Conservation (phyloP, 2,113 vertebrate genomes). For the Podarcis cretensis region DNA sequence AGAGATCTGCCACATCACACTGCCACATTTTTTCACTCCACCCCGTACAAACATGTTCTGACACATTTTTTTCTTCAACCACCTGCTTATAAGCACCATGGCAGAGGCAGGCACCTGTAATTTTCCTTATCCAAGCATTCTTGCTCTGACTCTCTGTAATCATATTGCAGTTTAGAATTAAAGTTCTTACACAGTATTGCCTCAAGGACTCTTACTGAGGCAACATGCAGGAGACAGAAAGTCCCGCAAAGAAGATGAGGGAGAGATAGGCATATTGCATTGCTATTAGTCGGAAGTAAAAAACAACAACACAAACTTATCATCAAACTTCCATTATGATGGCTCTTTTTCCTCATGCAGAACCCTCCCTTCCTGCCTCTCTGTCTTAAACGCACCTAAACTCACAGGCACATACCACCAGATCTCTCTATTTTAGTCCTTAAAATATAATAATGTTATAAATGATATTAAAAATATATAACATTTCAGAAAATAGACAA, state of each 20-base stretch:
- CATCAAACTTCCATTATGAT: not conserved
- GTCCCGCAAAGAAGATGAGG: not conserved
- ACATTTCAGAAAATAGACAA: not conserved
- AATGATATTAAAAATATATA: not conserved
- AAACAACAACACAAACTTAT: not conserved
- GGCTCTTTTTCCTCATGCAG: not conserved
- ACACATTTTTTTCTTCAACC: not conserved
- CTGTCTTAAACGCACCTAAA: too few species aligned
- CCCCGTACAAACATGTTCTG: not conserved
- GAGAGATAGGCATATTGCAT: not conserved
- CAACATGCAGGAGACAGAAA: not conserved
- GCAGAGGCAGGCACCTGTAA: conserved; percentile 4
- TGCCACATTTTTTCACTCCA: not conserved
- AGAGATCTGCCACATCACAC: not conserved
- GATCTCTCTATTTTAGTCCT: not conserved
- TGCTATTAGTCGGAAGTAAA: not conserved
- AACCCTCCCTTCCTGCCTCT: not conserved
- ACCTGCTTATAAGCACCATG: not conserved
- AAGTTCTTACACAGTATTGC: not conserved
- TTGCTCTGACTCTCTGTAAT: not conserved
- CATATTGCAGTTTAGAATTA: not conserved
- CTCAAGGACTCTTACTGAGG: not conserved
- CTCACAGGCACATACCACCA: not conserved
- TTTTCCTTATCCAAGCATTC: not conserved
- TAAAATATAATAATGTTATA: not conserved